Evolutionary conservation across 2,888 invertebrate genomes (phyloP).

Genomic region (Stenchaetothrips biformis): DNA sequence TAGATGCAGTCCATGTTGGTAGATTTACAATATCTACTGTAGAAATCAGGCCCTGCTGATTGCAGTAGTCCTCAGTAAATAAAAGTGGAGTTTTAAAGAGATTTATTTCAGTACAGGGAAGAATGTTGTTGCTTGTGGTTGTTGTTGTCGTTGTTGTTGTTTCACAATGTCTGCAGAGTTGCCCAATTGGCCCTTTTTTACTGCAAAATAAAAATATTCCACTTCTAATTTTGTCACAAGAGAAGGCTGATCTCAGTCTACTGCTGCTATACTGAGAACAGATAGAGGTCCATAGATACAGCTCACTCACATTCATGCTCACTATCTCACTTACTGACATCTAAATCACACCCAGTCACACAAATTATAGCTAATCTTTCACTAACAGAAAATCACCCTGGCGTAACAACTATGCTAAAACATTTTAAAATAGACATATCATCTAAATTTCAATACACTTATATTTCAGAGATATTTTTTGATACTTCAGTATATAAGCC

Average conservation of each 20-base stretch:
- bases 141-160: too few species aligned
- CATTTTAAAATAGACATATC: conserved; percentile 8
- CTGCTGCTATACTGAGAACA: neutral
- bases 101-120: too few species aligned
- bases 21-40: too few species aligned
- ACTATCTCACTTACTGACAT: neutral
- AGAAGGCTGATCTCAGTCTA: neutral
- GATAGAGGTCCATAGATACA: neutral
- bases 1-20: neutral
- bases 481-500: conserved; percentile 2
- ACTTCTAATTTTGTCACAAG: neutral
- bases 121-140: too few species aligned
- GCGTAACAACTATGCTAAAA: neutral
- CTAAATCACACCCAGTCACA: neutral
- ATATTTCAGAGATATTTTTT: neutral
- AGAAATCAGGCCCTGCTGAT: too few species aligned
- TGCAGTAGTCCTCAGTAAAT: too few species aligned
- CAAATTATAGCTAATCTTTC: neutral
- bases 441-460: neutral
- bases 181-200: too few species aligned
- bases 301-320: neutral
- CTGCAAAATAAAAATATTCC: too few species aligned
- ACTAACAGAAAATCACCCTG: neutral
- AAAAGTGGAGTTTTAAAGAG: too few species aligned
- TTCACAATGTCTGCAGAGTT: too few species aligned